Percentiles rank a stretch among this genome's conserved stretches.
phyloP scores from a whole-genome alignment of 1,140 invertebrate genomes.

The Stegodyphus mimosarum region DNA sequence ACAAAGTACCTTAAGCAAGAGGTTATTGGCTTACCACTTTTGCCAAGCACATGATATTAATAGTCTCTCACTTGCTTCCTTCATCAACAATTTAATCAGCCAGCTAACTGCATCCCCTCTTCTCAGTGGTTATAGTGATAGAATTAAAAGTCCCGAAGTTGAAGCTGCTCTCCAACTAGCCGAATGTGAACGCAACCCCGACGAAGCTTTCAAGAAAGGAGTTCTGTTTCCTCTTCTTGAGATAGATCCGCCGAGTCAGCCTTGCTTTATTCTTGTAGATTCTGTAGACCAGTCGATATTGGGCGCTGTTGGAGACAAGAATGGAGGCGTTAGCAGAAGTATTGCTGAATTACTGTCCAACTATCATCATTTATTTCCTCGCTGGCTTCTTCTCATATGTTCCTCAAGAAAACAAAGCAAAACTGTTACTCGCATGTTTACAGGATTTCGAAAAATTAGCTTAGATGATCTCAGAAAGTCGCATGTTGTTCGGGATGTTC shows the following conservation, averaged over 20 bases:
- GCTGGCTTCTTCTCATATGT: conserved; percentile 91
- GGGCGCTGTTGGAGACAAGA: conserved; percentile 38
- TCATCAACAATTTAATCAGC: conserved; percentile 84
- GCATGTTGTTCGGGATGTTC: conserved; percentile 86
- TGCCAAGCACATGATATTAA: conserved; percentile 77
- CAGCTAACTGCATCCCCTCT: conserved; percentile 76
- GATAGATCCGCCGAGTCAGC: conserved; percentile 82
- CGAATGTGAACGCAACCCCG: conserved; percentile 76
- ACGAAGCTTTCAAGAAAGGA: conserved; percentile 89
- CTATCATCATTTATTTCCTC: conserved; percentile 92
- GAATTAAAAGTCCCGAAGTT: conserved; percentile 79
- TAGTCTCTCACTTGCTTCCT: conserved; percentile 81
- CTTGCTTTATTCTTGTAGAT: conserved; percentile 87
- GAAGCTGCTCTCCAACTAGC: conserved; percentile 63
- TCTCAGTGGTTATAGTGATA: conserved; percentile 80
- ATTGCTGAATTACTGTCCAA: conserved; percentile 79
- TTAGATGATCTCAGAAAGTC: conserved; percentile 90
- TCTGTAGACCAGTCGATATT: conserved; percentile 85
- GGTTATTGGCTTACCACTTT: conserved; percentile 85
- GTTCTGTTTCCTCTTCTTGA: conserved; percentile 87
- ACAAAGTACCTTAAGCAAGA: conserved; percentile 78
- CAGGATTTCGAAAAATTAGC: conserved; percentile 85
- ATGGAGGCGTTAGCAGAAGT: conserved; percentile 36
- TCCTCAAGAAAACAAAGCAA: conserved; percentile 85
- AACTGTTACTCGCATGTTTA: conserved; percentile 89